phyloP scores from a whole-genome alignment of 2,113 vertebrate species.

The Tupaia tana region DNA sequence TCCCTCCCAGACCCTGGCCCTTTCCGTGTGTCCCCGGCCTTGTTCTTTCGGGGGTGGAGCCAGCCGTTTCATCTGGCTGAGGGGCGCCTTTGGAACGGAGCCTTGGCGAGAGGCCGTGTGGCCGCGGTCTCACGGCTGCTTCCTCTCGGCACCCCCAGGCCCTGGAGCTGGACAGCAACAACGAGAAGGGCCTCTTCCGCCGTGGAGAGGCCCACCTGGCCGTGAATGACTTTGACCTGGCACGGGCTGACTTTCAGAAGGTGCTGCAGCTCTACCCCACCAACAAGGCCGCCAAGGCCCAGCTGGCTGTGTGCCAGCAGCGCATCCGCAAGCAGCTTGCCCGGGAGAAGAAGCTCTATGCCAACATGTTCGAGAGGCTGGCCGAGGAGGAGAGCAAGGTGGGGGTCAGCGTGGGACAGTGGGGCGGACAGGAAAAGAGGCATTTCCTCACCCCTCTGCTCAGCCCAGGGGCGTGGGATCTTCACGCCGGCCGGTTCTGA shows the following conservation, averaged over 20 bases:
- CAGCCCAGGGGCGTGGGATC: neutral
- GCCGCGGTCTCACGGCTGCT: neutral
- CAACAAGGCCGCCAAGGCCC: slow-evolving; percentile 96
- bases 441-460: neutral
- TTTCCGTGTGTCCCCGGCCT: neutral
- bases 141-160: slow-evolving; percentile 86
- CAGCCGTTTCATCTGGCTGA: neutral
- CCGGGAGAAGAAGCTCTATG: slow-evolving; percentile 96
- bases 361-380: slow-evolving; percentile 99
- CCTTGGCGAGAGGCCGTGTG: neutral
- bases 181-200: slow-evolving; percentile 97
- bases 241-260: slow-evolving; percentile 93
- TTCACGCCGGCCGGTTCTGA: neutral
- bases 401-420: neutral
- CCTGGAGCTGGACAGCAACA: slow-evolving; percentile 91
- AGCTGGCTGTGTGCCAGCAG: slow-evolving; percentile 93
- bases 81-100: neutral
- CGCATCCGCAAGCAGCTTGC: slow-evolving; percentile 95
- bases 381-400: slow-evolving; percentile 95
- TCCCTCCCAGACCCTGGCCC: neutral
- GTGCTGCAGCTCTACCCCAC: slow-evolving; percentile 95
- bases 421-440: neutral
- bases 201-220: slow-evolving; percentile 93
- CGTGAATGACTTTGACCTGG: slow-evolving; percentile 95
- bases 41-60: neutral